These are phyloP conservation scores for Diogma glabrata DNA, from an alignment of 2,888 invertebrate species.

Conservation along the genomic window DNA sequence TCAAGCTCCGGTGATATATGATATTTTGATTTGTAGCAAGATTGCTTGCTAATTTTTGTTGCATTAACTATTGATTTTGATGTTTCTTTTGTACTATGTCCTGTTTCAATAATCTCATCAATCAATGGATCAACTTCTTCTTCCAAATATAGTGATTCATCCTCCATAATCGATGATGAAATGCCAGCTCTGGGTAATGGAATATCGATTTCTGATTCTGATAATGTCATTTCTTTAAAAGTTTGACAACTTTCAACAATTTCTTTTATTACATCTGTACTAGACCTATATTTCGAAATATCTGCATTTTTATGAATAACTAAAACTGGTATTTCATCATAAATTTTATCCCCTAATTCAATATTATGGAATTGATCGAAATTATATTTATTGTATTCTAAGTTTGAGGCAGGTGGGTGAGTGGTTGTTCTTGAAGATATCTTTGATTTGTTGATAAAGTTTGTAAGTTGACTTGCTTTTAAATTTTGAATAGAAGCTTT, in stretches of 20 bases:
- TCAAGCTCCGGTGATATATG: slow-evolving; percentile 29
- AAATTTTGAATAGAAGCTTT: slow-evolving; percentile 57
- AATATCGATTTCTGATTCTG: slow-evolving; percentile 2
- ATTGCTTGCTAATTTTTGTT: background rate
- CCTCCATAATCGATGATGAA: background rate
- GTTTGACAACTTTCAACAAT: slow-evolving; percentile 33
- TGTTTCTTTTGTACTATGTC: background rate
- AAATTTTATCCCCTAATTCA: slow-evolving; percentile 25
- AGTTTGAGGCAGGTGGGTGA: slow-evolving; percentile 15
- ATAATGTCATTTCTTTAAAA: slow-evolving; percentile 25
- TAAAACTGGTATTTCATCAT: slow-evolving; percentile 32
- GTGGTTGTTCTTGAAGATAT: no score
- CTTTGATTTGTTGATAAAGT: slow-evolving; percentile 38
- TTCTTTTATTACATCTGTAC: slow-evolving; percentile 24
- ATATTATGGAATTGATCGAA: slow-evolving; percentile 28
- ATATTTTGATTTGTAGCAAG: slow-evolving; percentile 25
- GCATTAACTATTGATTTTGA: background rate
- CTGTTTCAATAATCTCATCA: slow-evolving; percentile 3
- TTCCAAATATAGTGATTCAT: background rate
- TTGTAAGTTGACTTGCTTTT: slow-evolving; percentile 51
- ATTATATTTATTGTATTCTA: slow-evolving; percentile 32
- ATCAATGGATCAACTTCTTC: slow-evolving; percentile 2
- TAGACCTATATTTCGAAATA: slow-evolving; percentile 14
- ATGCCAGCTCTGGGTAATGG: background rate
- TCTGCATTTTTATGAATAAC: slow-evolving; percentile 29